A percentile compares a stretch with the other conserved stretches of the same genome.
phyloP scores from a whole-genome alignment of 2,797 vertebrate genomes.

The Thamnophis elegans region DNA sequence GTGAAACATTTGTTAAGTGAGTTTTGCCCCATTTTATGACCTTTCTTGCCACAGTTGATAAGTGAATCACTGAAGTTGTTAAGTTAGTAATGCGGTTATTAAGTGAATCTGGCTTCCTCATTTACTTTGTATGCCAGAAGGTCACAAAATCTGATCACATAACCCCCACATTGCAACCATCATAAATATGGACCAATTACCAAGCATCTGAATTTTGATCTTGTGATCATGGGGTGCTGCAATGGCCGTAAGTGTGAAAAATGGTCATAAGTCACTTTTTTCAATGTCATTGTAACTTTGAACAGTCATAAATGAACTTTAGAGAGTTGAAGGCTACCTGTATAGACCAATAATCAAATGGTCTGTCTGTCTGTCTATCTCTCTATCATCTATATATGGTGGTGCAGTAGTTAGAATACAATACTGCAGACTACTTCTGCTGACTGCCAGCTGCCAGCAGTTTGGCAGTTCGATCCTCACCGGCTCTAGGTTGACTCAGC shows the following conservation, averaged over 20 bases:
- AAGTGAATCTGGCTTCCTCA: background rate
- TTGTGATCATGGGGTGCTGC: background rate
- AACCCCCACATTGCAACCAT: background rate
- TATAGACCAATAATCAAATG: background rate
- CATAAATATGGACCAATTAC: background rate
- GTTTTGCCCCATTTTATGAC: background rate
- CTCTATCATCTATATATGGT: too few relatives aligned
- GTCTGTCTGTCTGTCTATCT: too few relatives aligned
- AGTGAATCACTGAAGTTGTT: background rate
- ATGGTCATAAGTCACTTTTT: background rate
- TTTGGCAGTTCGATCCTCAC: too few relatives aligned
- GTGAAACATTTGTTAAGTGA: background rate
- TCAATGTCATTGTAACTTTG: background rate
- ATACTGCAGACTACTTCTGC: too few relatives aligned
- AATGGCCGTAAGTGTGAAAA: background rate
- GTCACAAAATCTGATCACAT: background rate
- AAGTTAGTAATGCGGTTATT: background rate
- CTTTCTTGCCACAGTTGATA: background rate
- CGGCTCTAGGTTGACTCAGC: too few relatives aligned
- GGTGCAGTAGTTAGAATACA: too few relatives aligned
- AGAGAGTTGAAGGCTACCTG: background rate
- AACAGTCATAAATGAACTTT: background rate
- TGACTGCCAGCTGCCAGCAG: too few relatives aligned
- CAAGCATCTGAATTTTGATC: background rate
- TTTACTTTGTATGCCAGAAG: background rate